Conservation (phyloP, 2,113 vertebrate species). For the Anthoscopus minutus region DNA sequence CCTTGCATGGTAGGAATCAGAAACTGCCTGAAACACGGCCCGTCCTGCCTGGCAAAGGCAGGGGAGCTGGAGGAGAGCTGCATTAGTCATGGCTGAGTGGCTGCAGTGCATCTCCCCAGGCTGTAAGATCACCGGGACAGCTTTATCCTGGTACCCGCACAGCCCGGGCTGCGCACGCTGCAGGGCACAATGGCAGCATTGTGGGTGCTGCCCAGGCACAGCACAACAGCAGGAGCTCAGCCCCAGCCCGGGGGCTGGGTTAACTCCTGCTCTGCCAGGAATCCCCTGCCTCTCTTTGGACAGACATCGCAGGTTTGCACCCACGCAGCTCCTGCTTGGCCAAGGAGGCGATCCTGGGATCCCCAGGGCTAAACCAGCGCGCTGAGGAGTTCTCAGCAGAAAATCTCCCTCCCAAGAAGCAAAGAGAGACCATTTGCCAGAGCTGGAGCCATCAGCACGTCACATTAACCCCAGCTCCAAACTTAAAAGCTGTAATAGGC, state of each 20-base stretch:
- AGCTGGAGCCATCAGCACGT: background rate
- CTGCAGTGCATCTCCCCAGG: background rate
- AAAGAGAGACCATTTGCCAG: accelerated
- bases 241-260: background rate
- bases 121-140: background rate
- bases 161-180: accelerated
- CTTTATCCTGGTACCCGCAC: background rate
- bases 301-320: accelerated
- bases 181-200: background rate
- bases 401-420: background rate
- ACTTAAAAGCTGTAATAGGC: background rate
- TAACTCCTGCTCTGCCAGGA: background rate
- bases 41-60: background rate
- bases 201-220: background rate
- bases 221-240: background rate
- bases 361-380: background rate
- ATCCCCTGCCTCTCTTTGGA: background rate
- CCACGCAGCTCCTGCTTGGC: accelerated
- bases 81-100: accelerated
- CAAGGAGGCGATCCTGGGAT: background rate
- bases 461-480: background rate
- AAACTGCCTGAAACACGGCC: background rate
- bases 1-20: background rate
- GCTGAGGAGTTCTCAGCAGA: background rate
- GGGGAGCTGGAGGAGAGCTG: background rate